Evolutionary conservation across 2,888 invertebrate genomes (phyloP).

Genomic region (Pterobdella sp.): DNA sequence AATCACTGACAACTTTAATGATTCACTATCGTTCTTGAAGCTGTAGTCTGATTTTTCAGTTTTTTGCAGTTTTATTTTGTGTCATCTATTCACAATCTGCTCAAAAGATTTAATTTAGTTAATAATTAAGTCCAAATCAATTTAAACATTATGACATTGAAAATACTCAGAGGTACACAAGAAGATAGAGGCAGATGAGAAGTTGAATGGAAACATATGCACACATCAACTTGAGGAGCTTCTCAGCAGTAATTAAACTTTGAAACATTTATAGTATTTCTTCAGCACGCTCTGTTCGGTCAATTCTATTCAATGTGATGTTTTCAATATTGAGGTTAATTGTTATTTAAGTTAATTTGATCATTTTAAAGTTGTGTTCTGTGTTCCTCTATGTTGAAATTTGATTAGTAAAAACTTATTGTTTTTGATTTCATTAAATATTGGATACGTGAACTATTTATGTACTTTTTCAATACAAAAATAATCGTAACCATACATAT

Average conservation of each 20-base stretch:
- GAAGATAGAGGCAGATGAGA: slow-evolving; percentile 42
- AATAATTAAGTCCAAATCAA: not conserved
- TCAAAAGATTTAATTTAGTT: too few relatives aligned
- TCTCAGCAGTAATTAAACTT: slow-evolving; percentile 29
- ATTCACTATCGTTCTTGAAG: not conserved
- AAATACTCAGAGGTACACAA: slow-evolving; percentile 43
- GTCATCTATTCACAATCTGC: not conserved
- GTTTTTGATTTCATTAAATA: too few relatives aligned
- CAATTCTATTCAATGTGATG: not conserved
- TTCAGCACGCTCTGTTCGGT: not conserved
- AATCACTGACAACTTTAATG: not conserved
- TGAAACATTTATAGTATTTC: too few relatives aligned
- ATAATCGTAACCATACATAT: not conserved
- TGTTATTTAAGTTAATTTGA: not conserved
- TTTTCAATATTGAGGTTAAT: not conserved
- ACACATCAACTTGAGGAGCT: slow-evolving; percentile 31
- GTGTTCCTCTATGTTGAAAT: not conserved
- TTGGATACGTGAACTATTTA: not conserved
- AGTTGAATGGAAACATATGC: slow-evolving; percentile 9
- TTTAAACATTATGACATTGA: not conserved
- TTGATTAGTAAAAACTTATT: too few relatives aligned
- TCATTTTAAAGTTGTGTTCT: not conserved
- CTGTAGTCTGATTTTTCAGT: not conserved
- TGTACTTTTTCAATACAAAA: not conserved
- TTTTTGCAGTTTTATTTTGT: not conserved